These are phyloP conservation scores for Heteromyza rotundicornis DNA, from an alignment of 2,888 invertebrate genomes.

Conservation along the genomic window DNA sequence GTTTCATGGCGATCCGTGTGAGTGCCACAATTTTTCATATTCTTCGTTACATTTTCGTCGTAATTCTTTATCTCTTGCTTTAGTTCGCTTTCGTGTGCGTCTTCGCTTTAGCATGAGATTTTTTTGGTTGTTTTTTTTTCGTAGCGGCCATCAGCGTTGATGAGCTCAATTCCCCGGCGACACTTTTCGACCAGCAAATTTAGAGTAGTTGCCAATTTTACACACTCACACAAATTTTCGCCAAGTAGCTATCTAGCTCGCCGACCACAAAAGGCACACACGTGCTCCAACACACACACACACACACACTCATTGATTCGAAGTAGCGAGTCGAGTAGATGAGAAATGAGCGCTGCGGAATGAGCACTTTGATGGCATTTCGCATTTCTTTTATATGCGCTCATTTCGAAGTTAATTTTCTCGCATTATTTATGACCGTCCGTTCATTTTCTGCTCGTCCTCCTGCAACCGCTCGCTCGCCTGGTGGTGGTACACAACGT, in stretches of 20 bases:
- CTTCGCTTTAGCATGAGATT: too few relatives aligned
- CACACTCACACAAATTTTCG: constrained; percentile 6
- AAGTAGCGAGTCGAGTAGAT: not conserved
- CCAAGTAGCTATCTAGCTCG: not conserved
- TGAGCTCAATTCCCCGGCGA: constrained; percentile 51
- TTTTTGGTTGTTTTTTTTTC: too few relatives aligned
- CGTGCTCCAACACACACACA: not conserved
- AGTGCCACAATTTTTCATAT: not conserved
- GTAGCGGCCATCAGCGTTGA: constrained; percentile 46
- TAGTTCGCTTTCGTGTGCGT: not conserved
- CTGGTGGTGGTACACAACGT: too few relatives aligned
- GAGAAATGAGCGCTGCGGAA: not conserved
- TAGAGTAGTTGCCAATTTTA: constrained; percentile 45
- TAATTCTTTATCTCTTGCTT: not conserved
- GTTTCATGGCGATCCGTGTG: too few relatives aligned
- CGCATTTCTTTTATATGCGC: not conserved
- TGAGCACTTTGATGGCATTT: not conserved
- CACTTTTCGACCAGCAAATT: constrained; percentile 49
- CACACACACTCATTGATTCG: too few relatives aligned
- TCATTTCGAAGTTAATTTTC: not conserved
- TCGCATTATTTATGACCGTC: not conserved
- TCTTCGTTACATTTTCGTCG: not conserved
- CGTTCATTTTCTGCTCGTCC: too few relatives aligned
- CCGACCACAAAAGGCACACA: not conserved
- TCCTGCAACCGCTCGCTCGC: too few relatives aligned